Conservation (phyloP, 2,797 vertebrate species). For the Brachyrhaphis roseni region DNA sequence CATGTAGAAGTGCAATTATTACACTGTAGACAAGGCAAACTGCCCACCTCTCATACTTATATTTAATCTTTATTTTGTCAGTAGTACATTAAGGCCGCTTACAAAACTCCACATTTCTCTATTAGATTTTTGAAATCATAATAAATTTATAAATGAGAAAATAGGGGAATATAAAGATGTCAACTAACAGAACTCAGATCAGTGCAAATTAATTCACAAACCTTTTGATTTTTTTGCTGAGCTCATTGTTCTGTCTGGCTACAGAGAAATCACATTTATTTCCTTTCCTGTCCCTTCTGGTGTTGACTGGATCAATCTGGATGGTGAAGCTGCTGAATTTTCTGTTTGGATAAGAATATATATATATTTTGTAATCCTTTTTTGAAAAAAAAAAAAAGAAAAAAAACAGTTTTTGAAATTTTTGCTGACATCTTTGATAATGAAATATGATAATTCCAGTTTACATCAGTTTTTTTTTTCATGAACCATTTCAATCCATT, state of each 20-base stretch:
- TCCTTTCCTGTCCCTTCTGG: background rate
- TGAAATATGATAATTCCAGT: background rate
- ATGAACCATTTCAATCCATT: background rate
- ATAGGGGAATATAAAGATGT: background rate
- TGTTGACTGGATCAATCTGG: background rate
- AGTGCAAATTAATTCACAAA: background rate
- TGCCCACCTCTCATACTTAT: background rate
- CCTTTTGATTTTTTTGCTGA: background rate
- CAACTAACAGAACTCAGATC: background rate
- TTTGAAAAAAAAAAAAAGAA: no score
- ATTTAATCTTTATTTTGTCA: background rate
- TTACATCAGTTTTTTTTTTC: background rate
- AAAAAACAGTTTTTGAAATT: background rate
- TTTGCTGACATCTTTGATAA: background rate
- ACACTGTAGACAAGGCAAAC: background rate
- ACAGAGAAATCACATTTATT: background rate
- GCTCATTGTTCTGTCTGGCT: background rate
- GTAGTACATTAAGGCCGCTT: background rate
- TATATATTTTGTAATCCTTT: no score
- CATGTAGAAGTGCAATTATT: background rate
- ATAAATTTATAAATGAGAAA: background rate
- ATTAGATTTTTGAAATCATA: background rate
- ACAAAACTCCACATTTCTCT: background rate
- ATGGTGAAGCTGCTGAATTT: background rate
- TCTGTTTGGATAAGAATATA: background rate